Evolutionary conservation across 2,797 vertebrate genomes (phyloP).

Genomic region (Tympanoctomys barrerae): DNA sequence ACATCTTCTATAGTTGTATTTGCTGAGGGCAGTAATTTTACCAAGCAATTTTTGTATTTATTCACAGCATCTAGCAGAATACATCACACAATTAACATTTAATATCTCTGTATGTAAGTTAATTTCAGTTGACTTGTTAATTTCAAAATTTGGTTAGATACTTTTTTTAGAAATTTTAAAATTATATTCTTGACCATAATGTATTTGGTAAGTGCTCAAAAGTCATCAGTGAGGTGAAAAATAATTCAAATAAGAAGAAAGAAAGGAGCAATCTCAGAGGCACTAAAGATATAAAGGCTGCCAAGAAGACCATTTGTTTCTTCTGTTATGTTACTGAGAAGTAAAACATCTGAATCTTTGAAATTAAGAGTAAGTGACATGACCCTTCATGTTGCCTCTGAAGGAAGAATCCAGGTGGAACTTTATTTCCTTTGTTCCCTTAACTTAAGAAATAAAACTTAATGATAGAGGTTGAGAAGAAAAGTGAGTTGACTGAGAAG

Average conservation of each 20-base stretch:
- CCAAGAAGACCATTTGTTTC: neutral
- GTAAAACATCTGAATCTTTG: neutral
- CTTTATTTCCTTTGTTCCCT: neutral
- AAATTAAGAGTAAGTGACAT: neutral
- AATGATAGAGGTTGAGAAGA: neutral
- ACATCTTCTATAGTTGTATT: neutral
- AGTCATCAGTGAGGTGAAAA: neutral
- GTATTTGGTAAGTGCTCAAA: neutral
- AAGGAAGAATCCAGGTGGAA: neutral
- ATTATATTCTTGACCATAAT: neutral
- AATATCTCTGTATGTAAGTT: neutral
- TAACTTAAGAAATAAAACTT: neutral
- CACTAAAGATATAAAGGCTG: neutral
- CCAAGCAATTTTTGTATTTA: neutral
- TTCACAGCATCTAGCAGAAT: neutral
- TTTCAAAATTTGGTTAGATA: slow-evolving; percentile 21
- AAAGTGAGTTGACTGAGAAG: neutral
- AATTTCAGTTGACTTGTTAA: slow-evolving; percentile 44
- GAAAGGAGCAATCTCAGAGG: neutral
- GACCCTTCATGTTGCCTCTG: neutral
- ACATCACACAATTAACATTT: neutral
- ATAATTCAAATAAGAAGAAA: neutral
- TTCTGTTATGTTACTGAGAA: neutral
- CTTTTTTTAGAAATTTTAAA: slow-evolving; percentile 16
- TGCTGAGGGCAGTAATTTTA: neutral